These are phyloP conservation scores for Micropoecilia bifurca DNA, from an alignment of 2,797 vertebrate genomes.

Conservation along the genomic window DNA sequence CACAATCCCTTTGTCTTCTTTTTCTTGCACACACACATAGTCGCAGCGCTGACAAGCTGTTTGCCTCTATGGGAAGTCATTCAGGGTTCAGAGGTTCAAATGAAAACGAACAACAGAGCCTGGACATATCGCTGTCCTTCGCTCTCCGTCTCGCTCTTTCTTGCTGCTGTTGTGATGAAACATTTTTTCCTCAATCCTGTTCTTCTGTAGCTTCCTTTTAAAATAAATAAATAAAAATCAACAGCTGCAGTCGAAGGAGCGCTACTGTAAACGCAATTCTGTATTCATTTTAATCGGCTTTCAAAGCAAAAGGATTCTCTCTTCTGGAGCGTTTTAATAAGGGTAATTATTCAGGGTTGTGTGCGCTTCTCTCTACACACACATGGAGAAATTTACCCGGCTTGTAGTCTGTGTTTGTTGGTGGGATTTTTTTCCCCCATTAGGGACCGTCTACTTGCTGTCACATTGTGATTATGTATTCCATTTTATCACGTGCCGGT, in stretches of 20 bases:
- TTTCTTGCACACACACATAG: constrained; percentile 8
- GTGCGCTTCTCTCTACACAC: constrained; percentile 17
- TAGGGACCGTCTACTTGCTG: constrained; percentile 21
- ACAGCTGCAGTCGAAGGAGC: constrained; percentile 49
- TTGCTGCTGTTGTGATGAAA: constrained; percentile 47
- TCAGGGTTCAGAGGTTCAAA: constrained; percentile 76
- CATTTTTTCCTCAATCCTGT: constrained; percentile 22
- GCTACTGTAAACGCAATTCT: constrained; percentile 46
- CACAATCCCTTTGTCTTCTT: constrained; percentile 51
- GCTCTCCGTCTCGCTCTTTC: constrained; percentile 25
- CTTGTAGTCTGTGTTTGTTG: constrained; percentile 50
- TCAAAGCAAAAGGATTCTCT: constrained; percentile 49
- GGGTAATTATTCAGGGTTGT: constrained; percentile 43
- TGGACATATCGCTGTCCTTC: constrained; percentile 52
- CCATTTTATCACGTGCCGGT: constrained; percentile 59
- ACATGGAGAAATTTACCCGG: constrained; percentile 35
- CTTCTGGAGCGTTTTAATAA: constrained; percentile 60
- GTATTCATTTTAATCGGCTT: constrained; percentile 69
- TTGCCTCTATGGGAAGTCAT: constrained; percentile 69
- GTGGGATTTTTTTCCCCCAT: constrained; percentile 27
- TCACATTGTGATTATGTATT: constrained; percentile 61
- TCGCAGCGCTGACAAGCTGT: constrained; percentile 64
- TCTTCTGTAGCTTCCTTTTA: constrained; percentile 28
- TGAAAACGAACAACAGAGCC: constrained; percentile 64
- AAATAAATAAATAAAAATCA: constrained; percentile 59